These are phyloP conservation scores for Athalia rosae DNA, from an alignment of 2,888 invertebrate genomes.

Conservation along the genomic window DNA sequence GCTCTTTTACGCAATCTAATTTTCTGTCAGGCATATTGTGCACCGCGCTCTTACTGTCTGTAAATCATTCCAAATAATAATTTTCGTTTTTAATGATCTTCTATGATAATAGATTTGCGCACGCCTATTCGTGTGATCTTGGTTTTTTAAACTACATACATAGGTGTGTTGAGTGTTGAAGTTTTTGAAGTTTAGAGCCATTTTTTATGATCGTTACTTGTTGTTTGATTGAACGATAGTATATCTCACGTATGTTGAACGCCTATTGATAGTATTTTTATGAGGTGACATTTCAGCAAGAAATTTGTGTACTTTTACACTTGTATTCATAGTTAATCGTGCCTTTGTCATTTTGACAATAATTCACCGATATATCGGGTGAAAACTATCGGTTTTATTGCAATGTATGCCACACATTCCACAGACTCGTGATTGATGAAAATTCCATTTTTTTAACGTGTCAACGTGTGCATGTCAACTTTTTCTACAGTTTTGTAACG, in stretches of 20 bases:
- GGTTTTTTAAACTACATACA: constrained; percentile 61
- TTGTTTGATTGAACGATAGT: constrained; percentile 63
- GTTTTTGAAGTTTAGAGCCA: constrained; percentile 71
- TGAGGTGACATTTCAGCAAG: constrained; percentile 15
- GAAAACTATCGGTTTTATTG: neutral
- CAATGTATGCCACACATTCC: constrained; percentile 30
- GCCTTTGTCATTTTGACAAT: constrained; percentile 26
- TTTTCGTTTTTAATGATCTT: constrained; percentile 32
- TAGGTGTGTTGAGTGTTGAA: constrained; percentile 70
- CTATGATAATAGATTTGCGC: constrained; percentile 52
- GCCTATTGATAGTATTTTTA: constrained; percentile 50
- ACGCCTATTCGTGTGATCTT: constrained; percentile 55
- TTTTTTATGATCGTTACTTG: constrained; percentile 68
- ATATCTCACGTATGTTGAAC: constrained; percentile 51
- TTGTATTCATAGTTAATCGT: constrained; percentile 15
- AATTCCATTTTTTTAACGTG: neutral
- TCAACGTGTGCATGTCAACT: too few relatives aligned
- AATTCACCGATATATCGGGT: constrained; percentile 6
- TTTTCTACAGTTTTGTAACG: constrained; percentile 3
- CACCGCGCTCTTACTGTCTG: constrained; percentile 20
- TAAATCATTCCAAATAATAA: constrained; percentile 35
- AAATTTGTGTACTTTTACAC: constrained; percentile 26
- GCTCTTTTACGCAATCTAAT: neutral
- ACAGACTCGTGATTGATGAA: neutral
- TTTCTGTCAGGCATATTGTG: constrained; percentile 17